Conservation (phyloP, 2,888 invertebrate genomes). For the Eilema depressum region DNA sequence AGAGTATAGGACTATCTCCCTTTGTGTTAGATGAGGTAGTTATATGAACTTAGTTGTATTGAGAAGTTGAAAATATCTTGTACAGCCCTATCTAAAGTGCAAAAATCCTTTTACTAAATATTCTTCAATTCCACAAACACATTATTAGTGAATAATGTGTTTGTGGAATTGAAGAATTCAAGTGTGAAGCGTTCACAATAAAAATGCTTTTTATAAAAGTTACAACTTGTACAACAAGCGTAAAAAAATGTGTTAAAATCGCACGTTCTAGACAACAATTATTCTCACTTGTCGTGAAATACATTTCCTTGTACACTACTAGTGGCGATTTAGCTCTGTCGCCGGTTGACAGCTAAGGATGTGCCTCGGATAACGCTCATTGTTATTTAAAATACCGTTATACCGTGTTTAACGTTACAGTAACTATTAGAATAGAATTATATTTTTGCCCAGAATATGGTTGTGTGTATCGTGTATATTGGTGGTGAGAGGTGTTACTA, state of each 20-base stretch:
- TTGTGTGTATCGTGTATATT: background rate
- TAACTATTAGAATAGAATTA: too few relatives aligned
- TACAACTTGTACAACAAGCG: slow-evolving; percentile 13
- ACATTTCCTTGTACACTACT: slow-evolving; percentile 81
- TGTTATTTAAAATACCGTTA: background rate
- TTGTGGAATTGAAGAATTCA: too few relatives aligned
- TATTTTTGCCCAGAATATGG: too few relatives aligned
- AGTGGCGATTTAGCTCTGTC: slow-evolving; percentile 83
- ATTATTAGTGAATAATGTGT: too few relatives aligned
- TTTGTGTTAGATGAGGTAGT: too few relatives aligned
- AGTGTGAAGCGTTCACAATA: background rate
- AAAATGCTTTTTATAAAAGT: slow-evolving; percentile 17
- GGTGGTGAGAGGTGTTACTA: too few relatives aligned
- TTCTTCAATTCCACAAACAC: background rate
- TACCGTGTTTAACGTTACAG: background rate
- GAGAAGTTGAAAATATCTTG: background rate
- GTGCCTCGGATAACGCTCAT: slow-evolving; percentile 14
- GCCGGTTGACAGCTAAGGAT: slow-evolving; percentile 52
- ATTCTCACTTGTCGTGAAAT: slow-evolving; percentile 83
- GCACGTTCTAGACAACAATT: slow-evolving; percentile 74
- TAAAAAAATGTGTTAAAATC: slow-evolving; percentile 67
- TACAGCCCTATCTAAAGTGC: background rate
- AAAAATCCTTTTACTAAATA: background rate
- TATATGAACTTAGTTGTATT: too few relatives aligned
- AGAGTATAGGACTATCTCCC: too few relatives aligned